Conservation (phyloP, 2,888 invertebrate genomes). For the Hesperia comma region DNA sequence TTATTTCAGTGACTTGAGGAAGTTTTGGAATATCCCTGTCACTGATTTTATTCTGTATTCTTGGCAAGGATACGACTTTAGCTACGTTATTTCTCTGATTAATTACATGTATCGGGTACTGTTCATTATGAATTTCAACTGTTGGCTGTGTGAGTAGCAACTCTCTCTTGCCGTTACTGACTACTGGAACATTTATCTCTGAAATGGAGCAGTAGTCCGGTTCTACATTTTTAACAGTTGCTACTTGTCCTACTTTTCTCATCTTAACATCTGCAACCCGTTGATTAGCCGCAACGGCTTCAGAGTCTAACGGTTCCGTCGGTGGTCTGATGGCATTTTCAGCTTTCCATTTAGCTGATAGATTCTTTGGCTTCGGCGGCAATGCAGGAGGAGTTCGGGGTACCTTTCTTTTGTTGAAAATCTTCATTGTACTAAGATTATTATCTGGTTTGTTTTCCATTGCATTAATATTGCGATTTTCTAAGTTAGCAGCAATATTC, state of each 20-base stretch:
- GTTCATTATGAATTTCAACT: slow-evolving; percentile 80
- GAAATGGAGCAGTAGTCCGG: slow-evolving; percentile 91
- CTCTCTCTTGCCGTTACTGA: slow-evolving; percentile 82
- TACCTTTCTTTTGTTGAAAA: slow-evolving; percentile 83
- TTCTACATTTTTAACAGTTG: slow-evolving; percentile 80
- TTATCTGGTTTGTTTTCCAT: slow-evolving; percentile 80
- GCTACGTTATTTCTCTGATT: slow-evolving; percentile 75
- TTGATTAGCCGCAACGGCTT: slow-evolving; percentile 84
- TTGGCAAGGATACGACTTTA: slow-evolving; percentile 73
- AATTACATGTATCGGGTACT: slow-evolving; percentile 70
- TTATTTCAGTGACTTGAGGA: slow-evolving; percentile 89
- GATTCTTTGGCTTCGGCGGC: slow-evolving; percentile 91
- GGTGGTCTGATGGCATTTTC: slow-evolving; percentile 72
- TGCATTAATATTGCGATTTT: slow-evolving; percentile 70
- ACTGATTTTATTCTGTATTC: slow-evolving; percentile 77
- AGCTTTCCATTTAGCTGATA: slow-evolving; percentile 87
- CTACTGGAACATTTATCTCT: slow-evolving; percentile 87
- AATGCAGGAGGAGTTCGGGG: slow-evolving; percentile 88
- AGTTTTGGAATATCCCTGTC: slow-evolving; percentile 88
- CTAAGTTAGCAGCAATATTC: slow-evolving; percentile 78
- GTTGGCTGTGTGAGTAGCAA: slow-evolving; percentile 81
- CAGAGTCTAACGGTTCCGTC: slow-evolving; percentile 80
- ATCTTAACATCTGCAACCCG: slow-evolving; percentile 84
- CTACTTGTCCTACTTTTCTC: slow-evolving; percentile 80
- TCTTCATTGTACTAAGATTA: slow-evolving; percentile 72